Conservation (phyloP, 1,140 invertebrate species). For the Saccostrea cuccullata region DNA sequence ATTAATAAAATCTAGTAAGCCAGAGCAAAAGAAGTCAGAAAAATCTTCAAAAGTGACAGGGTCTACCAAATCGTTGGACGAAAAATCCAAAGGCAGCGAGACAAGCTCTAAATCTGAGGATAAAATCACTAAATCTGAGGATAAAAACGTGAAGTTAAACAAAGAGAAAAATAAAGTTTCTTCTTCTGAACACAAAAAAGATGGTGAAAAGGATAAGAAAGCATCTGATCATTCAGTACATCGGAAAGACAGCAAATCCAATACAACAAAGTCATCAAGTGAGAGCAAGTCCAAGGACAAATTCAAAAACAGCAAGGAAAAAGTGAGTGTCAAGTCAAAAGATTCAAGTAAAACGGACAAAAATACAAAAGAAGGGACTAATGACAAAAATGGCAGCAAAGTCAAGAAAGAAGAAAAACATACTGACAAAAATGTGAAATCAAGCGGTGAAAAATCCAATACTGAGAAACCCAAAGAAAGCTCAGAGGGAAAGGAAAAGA, state of each 20-base stretch:
- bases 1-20: neutral
- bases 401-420: constrained; percentile 7
- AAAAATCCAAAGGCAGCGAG: constrained; percentile 10
- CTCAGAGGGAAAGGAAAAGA: constrained; percentile 34
- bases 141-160: constrained; percentile 17
- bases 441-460: constrained; percentile 47
- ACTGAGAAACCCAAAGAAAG: constrained; percentile 42
- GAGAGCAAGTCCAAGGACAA: constrained; percentile 56
- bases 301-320: constrained; percentile 43
- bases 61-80: constrained; percentile 5
- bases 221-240: constrained; percentile 31
- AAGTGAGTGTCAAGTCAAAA: constrained; percentile 54
- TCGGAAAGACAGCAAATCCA: constrained; percentile 46
- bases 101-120: neutral
- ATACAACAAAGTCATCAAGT: constrained; percentile 31
- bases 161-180: constrained; percentile 32
- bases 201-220: constrained; percentile 41
- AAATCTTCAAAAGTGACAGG: constrained; percentile 6
- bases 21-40: constrained; percentile 1
- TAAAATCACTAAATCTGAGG: neutral
- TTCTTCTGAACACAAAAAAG: constrained; percentile 42
- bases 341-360: constrained; percentile 51
- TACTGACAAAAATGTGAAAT: constrained; percentile 15
- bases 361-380: constrained; percentile 30
- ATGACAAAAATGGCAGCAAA: constrained; percentile 33